A percentile compares a stretch with the other conserved stretches of the same genome.
Evolutionary conservation across 2,113 vertebrate species (phyloP).

Genomic region (Myocastor coypus): DNA sequence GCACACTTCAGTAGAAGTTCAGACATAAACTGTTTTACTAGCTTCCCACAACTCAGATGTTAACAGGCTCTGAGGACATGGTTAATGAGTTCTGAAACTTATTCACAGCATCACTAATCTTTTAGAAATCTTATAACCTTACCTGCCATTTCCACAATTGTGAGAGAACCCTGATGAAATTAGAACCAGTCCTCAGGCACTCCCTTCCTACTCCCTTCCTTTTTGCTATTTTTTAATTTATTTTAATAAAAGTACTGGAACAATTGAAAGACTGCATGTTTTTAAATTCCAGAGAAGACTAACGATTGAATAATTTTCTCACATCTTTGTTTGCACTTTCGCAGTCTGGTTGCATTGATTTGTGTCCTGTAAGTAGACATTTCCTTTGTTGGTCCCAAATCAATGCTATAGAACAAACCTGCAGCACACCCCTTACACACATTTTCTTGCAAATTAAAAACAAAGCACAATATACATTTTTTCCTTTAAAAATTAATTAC

Average conservation of each 20-base stretch:
- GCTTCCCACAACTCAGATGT: constrained; percentile 37
- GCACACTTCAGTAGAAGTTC: background rate
- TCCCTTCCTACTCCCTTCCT: constrained; percentile 54
- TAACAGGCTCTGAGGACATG: constrained; percentile 36
- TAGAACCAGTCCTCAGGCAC: constrained; percentile 34
- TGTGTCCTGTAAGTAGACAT: constrained; percentile 88
- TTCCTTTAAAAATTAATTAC: constrained; percentile 76
- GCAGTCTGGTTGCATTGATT: constrained; percentile 90
- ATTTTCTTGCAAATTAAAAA: constrained; percentile 65
- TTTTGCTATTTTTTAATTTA: constrained; percentile 18
- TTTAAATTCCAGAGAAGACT: constrained; percentile 82
- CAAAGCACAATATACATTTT: constrained; percentile 57
- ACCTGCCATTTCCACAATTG: constrained; percentile 46
- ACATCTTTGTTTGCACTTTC: constrained; percentile 90
- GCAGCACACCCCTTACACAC: constrained; percentile 67
- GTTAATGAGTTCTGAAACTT: constrained; percentile 66
- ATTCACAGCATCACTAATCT: constrained; percentile 67
- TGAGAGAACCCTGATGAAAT: constrained; percentile 45
- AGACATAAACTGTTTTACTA: constrained; percentile 16
- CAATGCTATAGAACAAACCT: constrained; percentile 87
- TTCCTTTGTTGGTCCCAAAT: constrained; percentile 90
- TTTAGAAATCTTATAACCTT: constrained; percentile 68
- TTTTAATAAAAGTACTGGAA: background rate
- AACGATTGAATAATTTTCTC: constrained; percentile 90
- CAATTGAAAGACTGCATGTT: constrained; percentile 72